A percentile compares a stretch with the other conserved stretches of the same genome.
Evolutionary conservation across 1,140 invertebrate species (phyloP).

Genomic region (Andrena cerasifolii): DNA sequence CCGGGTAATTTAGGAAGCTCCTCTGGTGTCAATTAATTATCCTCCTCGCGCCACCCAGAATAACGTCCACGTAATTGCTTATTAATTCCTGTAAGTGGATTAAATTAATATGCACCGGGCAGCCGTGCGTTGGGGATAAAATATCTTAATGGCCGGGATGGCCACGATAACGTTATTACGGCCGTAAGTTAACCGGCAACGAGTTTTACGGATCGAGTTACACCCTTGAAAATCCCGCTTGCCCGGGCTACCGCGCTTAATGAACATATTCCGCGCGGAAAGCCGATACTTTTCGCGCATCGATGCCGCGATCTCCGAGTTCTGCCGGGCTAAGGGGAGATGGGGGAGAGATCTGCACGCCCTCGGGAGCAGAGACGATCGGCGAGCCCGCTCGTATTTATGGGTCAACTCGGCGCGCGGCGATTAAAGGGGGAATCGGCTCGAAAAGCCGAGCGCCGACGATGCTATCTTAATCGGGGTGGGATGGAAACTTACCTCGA

Average conservation of each 20-base stretch:
- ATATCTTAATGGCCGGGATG: slow-evolving; percentile 39
- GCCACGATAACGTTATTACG: slow-evolving; percentile 34
- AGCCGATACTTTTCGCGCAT: slow-evolving; percentile 15
- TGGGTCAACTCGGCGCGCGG: neutral
- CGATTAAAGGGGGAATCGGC: neutral
- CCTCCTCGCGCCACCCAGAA: slow-evolving; percentile 51
- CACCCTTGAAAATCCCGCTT: neutral
- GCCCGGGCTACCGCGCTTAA: neutral
- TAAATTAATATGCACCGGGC: slow-evolving; percentile 61
- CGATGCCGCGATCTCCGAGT: neutral
- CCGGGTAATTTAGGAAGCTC: slow-evolving; percentile 58
- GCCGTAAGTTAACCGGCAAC: slow-evolving; percentile 16
- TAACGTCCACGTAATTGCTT: slow-evolving; percentile 58
- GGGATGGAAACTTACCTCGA: slow-evolving; percentile 70
- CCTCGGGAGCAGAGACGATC: too few relatives aligned
- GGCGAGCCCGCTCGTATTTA: neutral
- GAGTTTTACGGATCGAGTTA: slow-evolving; percentile 15
- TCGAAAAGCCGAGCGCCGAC: neutral
- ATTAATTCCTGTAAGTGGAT: slow-evolving; percentile 64
- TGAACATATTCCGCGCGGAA: neutral
- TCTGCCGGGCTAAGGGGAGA: too few relatives aligned
- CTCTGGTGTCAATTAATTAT: slow-evolving; percentile 61
- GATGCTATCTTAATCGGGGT: neutral
- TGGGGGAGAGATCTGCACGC: too few relatives aligned
- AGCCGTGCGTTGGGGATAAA: slow-evolving; percentile 21